Conservation (phyloP, 2,888 invertebrate genomes). For the Thereva unica region DNA sequence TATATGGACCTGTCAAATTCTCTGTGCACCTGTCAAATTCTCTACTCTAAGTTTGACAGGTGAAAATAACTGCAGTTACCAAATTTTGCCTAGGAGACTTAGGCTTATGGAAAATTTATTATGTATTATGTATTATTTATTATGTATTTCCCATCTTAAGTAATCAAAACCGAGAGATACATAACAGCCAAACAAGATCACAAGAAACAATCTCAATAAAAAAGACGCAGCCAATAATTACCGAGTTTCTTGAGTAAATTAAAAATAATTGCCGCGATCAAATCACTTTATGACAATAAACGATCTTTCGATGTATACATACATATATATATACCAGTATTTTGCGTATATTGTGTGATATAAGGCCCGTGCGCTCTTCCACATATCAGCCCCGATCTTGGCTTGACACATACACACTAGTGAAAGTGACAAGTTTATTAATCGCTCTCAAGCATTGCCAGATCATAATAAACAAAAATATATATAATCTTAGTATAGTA, state of each 20-base stretch:
- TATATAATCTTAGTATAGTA: no score
- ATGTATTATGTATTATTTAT: no score
- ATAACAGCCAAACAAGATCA: not conserved
- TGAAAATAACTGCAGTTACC: no score
- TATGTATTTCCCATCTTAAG: no score
- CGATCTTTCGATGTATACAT: not conserved
- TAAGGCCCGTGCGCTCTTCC: not conserved
- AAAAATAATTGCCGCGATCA: conserved; percentile 28
- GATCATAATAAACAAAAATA: no score
- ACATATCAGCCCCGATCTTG: not conserved
- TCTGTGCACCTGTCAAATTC: no score
- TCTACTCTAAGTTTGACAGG: no score
- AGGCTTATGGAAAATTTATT: no score
- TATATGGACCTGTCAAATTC: no score
- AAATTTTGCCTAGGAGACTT: no score
- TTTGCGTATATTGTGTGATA: not conserved
- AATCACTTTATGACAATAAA: conserved; percentile 27
- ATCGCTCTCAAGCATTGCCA: no score
- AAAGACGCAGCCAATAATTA: conserved; percentile 6
- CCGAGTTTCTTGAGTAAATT: conserved; percentile 17
- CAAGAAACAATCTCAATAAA: conserved; percentile 8
- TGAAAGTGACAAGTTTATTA: not conserved
- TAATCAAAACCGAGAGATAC: no score
- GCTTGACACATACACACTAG: not conserved
- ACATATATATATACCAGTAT: not conserved